A percentile compares a stretch with the other conserved stretches of the same genome.
phyloP scores from a whole-genome alignment of 2,888 invertebrate genomes.

The Mactromeris polynyma region DNA sequence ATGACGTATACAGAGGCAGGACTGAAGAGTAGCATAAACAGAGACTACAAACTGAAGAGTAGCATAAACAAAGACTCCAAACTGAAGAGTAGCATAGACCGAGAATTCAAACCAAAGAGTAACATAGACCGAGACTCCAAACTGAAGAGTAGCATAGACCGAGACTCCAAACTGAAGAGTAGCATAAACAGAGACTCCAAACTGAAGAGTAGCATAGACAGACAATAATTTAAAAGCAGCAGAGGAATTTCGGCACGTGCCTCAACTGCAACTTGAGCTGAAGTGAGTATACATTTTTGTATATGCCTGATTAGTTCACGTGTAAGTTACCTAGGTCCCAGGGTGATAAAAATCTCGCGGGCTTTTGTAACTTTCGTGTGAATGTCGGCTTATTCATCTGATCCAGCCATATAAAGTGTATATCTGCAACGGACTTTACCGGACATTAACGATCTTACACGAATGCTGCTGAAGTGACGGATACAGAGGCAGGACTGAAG shows the following conservation, averaged over 20 bases:
- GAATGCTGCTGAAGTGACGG: background rate
- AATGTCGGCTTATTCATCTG: background rate
- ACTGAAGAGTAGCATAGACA: too few species aligned
- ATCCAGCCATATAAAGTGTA: background rate
- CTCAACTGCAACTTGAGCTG: background rate
- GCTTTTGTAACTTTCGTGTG: slow-evolving; percentile 32
- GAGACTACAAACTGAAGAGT: too few species aligned
- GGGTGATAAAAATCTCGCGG: slow-evolving; percentile 34
- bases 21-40: too few species aligned
- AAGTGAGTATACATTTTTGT: background rate
- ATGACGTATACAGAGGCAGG: background rate
- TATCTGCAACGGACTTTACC: background rate
- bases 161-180: too few species aligned
- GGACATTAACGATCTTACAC: background rate
- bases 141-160: too few species aligned
- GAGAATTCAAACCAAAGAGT: too few species aligned
- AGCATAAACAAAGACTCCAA: too few species aligned
- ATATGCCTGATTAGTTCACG: slow-evolving; percentile 1
- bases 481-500: background rate
- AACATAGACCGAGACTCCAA: too few species aligned
- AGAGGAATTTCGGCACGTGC: background rate
- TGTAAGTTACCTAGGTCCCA: slow-evolving; percentile 57
- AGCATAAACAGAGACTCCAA: too few species aligned
- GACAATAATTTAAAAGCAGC: too few species aligned
- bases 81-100: too few species aligned